Evolutionary conservation across 2,888 invertebrate genomes (phyloP).

Genomic region (Petrolisthes manimaculis): DNA sequence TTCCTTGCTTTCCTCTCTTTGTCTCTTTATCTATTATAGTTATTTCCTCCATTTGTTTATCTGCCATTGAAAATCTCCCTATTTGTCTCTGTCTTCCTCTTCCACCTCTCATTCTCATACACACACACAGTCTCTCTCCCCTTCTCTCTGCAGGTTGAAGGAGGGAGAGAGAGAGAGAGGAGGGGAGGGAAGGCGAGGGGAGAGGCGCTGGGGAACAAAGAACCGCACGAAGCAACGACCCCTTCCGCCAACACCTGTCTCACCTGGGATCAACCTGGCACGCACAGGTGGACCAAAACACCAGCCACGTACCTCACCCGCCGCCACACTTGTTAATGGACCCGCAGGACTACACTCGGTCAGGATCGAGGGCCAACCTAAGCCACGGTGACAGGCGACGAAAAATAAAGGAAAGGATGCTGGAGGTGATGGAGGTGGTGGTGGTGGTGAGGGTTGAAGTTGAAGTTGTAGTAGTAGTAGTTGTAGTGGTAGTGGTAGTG

Average conservation of each 20-base stretch:
- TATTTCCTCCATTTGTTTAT: too few relatives aligned
- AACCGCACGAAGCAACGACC: slow-evolving; percentile 1
- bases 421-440: not conserved
- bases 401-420: not conserved
- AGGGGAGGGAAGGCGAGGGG: not conserved
- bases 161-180: not conserved
- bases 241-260: slow-evolving; percentile 16
- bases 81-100: too few relatives aligned
- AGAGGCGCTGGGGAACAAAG: not conserved
- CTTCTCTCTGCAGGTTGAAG: too few relatives aligned
- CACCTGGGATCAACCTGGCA: not conserved
- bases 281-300: not conserved
- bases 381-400: not conserved
- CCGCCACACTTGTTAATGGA: not conserved
- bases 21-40: too few relatives aligned
- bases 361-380: not conserved
- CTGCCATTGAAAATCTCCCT: too few relatives aligned
- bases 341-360: not conserved
- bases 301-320: not conserved
- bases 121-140: too few relatives aligned
- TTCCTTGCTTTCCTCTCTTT: too few relatives aligned
- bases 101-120: too few relatives aligned
- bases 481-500: not conserved
- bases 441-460: too few relatives aligned
- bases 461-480: too few relatives aligned